A percentile compares a stretch with the other conserved stretches of the same genome.
Conservation (phyloP, 1,140 invertebrate genomes). For the Drosophila albomicans region DNA sequence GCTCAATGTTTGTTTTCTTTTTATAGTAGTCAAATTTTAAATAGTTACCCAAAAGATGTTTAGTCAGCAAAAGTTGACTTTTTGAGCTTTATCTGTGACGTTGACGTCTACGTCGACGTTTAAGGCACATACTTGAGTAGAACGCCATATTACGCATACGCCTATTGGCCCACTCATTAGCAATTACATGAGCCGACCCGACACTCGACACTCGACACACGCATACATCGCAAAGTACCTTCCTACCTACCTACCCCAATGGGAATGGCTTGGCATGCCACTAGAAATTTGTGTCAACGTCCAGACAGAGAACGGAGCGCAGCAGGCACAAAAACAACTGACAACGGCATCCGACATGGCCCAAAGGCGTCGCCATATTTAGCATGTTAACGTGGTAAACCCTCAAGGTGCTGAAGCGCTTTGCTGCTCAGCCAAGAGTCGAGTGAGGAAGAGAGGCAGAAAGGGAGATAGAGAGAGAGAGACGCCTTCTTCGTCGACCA, state of each 20-base stretch:
- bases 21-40: conserved; percentile 35
- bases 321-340: conserved; percentile 26
- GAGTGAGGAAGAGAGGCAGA: neutral
- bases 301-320: conserved; percentile 13
- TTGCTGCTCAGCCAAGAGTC: conserved; percentile 8
- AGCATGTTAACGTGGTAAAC: conserved; percentile 53
- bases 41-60: conserved; percentile 44
- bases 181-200: conserved; percentile 45
- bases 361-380: conserved; percentile 41
- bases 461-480: too few relatives aligned
- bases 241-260: neutral
- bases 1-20: conserved; percentile 23
- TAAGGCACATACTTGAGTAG: neutral
- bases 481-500: neutral
- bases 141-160: conserved; percentile 45
- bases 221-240: neutral
- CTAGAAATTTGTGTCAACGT: conserved; percentile 54
- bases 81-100: conserved; percentile 19
- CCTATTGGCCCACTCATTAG: conserved; percentile 53
- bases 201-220: conserved; percentile 20
- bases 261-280: conserved; percentile 30
- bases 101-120: neutral
- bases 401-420: conserved; percentile 60
- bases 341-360: conserved; percentile 15
- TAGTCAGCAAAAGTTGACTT: conserved; percentile 50